phyloP scores from a whole-genome alignment of 2,888 invertebrate species.

The Caenorhabditis parvicauda region DNA sequence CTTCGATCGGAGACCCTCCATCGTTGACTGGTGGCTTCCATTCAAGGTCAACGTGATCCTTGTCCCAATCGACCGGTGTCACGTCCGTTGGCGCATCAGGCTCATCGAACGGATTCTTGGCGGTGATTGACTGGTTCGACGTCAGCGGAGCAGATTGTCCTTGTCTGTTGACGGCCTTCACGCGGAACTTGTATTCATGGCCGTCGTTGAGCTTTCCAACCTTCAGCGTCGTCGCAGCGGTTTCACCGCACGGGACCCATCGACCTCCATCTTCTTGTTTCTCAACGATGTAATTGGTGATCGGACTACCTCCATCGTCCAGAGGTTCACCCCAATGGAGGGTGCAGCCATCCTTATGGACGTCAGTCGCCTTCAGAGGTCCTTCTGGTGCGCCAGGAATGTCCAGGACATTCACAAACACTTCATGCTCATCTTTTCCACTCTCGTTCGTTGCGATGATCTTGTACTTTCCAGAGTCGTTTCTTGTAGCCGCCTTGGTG shows the following conservation, averaged over 20 bases:
- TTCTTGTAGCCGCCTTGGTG: conserved; percentile 75
- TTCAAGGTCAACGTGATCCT: conserved; percentile 89
- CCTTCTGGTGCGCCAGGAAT: conserved; percentile 73
- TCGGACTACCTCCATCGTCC: conserved; percentile 89
- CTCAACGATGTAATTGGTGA: conserved; percentile 85
- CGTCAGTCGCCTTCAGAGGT: conserved; percentile 79
- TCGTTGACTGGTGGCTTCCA: conserved; percentile 92
- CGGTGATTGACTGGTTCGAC: conserved; percentile 80
- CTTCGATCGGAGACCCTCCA: conserved; percentile 80
- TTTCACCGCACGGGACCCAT: conserved; percentile 62
- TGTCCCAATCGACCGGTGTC: conserved; percentile 84
- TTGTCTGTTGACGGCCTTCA: conserved; percentile 87
- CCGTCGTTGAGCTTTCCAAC: conserved; percentile 83
- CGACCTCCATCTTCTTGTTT: conserved; percentile 69
- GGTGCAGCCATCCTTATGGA: conserved; percentile 83
- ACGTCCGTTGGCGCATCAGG: conserved; percentile 62
- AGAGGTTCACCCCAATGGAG: conserved; percentile 77
- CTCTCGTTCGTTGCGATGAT: conserved; percentile 66
- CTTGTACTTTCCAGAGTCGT: conserved; percentile 71
- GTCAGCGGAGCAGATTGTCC: conserved; percentile 84
- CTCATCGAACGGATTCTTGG: conserved; percentile 80
- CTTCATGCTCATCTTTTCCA: conserved; percentile 65
- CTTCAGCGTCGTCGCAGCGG: conserved; percentile 56
- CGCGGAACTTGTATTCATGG: conserved; percentile 90
- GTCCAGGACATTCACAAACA: conserved; percentile 74